These are phyloP conservation scores for Atta cephalotes DNA, from an alignment of 1,140 invertebrate genomes.

Conservation along the genomic window DNA sequence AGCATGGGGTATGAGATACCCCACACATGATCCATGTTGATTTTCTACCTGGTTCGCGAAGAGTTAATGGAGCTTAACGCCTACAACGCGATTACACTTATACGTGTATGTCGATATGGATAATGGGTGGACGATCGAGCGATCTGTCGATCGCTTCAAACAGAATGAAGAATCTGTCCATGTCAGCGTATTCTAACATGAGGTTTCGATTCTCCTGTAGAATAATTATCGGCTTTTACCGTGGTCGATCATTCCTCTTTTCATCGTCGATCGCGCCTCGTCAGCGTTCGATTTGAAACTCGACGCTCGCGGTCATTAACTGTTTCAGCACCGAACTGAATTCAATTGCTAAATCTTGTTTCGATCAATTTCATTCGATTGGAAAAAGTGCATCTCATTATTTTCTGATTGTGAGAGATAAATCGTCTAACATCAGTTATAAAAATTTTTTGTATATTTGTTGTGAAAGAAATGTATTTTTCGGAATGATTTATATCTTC, in stretches of 20 bases:
- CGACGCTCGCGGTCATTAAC: constrained; percentile 34
- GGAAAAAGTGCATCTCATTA: neutral
- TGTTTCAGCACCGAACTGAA: constrained; percentile 26
- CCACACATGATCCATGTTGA: too few relatives aligned
- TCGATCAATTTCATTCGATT: neutral
- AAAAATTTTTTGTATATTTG: neutral
- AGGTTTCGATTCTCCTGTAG: neutral
- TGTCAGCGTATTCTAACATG: constrained; percentile 9
- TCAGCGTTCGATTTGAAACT: constrained; percentile 27
- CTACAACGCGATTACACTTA: constrained; percentile 71
- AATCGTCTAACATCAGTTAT: neutral
- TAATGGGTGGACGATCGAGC: constrained; percentile 65
- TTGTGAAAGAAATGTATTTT: neutral
- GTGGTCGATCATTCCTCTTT: neutral
- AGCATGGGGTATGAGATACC: too few relatives aligned
- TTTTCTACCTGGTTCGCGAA: too few relatives aligned
- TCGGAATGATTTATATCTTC: neutral
- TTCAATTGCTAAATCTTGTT: neutral
- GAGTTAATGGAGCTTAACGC: constrained; percentile 58
- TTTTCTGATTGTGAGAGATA: neutral
- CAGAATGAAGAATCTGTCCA: neutral
- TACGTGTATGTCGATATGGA: constrained; percentile 73
- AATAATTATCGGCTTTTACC: constrained; percentile 48
- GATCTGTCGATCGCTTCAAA: constrained; percentile 38
- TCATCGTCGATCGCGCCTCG: constrained; percentile 34